These are phyloP conservation scores for Talpa occidentalis DNA, from an alignment of 2,113 vertebrate species.

Conservation along the genomic window DNA sequence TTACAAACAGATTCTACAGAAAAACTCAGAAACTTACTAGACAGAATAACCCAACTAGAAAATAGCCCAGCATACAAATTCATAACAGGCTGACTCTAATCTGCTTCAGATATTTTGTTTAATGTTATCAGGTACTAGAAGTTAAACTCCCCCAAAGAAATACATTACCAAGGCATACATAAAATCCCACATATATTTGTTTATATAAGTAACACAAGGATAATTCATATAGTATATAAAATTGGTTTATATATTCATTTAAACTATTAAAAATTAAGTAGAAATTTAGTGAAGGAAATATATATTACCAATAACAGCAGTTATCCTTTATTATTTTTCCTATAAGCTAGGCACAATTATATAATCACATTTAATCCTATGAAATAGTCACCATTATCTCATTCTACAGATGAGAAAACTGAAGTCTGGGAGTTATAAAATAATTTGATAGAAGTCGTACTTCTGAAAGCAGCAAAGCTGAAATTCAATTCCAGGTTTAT, in stretches of 20 bases:
- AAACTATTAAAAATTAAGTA: constrained; percentile 35
- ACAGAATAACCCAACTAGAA: constrained; percentile 10
- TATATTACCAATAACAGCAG: background rate
- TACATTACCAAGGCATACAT: background rate
- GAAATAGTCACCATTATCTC: background rate
- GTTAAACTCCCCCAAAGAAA: background rate
- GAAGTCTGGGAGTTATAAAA: background rate
- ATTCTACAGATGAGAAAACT: constrained; percentile 15
- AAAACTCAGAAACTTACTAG: constrained; percentile 39
- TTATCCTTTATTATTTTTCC: constrained; percentile 1
- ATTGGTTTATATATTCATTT: background rate
- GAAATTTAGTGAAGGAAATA: constrained; percentile 35
- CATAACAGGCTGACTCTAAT: background rate
- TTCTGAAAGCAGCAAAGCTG: background rate
- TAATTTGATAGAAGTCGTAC: constrained; percentile 6
- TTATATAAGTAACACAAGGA: background rate
- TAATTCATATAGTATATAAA: background rate
- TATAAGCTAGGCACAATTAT: background rate
- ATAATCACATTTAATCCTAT: constrained; percentile 37
- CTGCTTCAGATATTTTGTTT: background rate
- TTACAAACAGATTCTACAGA: constrained; percentile 30
- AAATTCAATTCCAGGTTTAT: constrained; percentile 19
- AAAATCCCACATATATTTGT: background rate
- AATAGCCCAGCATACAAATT: background rate
- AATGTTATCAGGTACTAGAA: constrained; percentile 16